Evolutionary conservation across 2,888 invertebrate genomes (phyloP).

Genomic region (Lasioglossum calceatum): DNA sequence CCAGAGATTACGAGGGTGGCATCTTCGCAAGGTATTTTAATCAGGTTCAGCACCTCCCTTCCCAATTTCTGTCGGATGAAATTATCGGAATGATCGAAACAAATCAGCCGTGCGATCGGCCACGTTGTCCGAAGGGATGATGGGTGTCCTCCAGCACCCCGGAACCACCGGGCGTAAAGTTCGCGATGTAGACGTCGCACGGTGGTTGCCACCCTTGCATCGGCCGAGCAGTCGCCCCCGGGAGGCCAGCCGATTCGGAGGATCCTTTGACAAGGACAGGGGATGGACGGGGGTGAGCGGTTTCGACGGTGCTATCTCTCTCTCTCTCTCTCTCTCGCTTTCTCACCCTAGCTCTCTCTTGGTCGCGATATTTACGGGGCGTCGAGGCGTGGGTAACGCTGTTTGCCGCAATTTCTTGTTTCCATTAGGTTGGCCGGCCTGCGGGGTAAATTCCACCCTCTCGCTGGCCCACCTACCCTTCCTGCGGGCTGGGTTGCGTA

Average conservation of each 20-base stretch:
- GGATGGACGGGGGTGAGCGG: slow-evolving; percentile 12
- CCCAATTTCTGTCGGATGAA: neutral
- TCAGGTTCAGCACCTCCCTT: too few relatives aligned
- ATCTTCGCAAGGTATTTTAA: neutral
- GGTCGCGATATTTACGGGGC: slow-evolving; percentile 81
- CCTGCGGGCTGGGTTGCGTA: slow-evolving; percentile 68
- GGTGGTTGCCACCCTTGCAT: slow-evolving; percentile 19
- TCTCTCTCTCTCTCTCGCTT: neutral
- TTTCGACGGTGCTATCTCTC: slow-evolving; percentile 27
- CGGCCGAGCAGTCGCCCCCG: neutral
- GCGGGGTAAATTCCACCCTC: slow-evolving; percentile 81
- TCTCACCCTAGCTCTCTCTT: slow-evolving; percentile 24
- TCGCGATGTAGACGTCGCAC: slow-evolving; percentile 17
- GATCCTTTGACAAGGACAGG: slow-evolving; percentile 49
- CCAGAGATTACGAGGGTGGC: neutral
- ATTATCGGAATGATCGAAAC: slow-evolving; percentile 19
- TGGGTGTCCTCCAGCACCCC: neutral
- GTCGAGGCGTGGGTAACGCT: slow-evolving; percentile 82
- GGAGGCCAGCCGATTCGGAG: slow-evolving; percentile 17
- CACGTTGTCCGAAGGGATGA: neutral
- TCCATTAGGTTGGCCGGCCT: slow-evolving; percentile 84
- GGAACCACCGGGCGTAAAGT: slow-evolving; percentile 33
- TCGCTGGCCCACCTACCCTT: slow-evolving; percentile 61
- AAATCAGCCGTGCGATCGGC: neutral
- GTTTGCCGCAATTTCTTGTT: slow-evolving; percentile 84